Base-by-base conservation (phyloP, 2,113 vertebrate species). In the Lampris incognitus region DNA sequence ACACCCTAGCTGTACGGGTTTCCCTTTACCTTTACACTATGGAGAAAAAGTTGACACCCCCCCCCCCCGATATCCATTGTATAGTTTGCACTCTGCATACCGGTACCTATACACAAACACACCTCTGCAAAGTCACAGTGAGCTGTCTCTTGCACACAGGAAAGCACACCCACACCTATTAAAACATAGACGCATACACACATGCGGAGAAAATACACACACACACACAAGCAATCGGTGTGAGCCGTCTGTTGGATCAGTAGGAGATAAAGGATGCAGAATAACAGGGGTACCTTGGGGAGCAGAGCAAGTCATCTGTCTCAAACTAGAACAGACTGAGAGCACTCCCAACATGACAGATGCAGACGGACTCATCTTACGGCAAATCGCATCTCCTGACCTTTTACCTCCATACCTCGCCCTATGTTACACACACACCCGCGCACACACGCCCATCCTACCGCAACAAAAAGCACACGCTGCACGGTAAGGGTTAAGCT, bases 321-420 rank as follows among this genome's bases (percentile, higher is more conserved):
- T 92, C 89, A 93, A 92, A 91, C 88, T 76, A 2, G 77, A 91
- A 89, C 84, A 92, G 90, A 92, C 91, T 89, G 90, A 89, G 88
- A 86, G 42, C 84, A 64, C 91, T 89, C 76, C 24, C 83, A 66
- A 87, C 87, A 81, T 90, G 87, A 92, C 88, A 89, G 89, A 90
- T 88, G 90, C 70, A 90, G 90, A 86, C 84, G 77, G 86, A 90
- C 83, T 85, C 87, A 80, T 91, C 86, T 87, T 74, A 60, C 73
- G 88, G 81, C 79, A 70, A 77, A 83, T 75, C n/a, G 41, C 87
- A 81, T 84, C 79, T 66, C 24, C 13, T 13, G 71, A 81, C 77
- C 74, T 74, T 72, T 63, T 82, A 69, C 51, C 78, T 58, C 10
- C 54, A 1, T 40, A 41, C 24, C 49, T 42, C 42, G 6, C 40